Evolutionary conservation across 2,797 vertebrate genomes (phyloP), one percentile per base, ranked within the genome.

Genomic region (Calcarius lapponicus): DNA sequence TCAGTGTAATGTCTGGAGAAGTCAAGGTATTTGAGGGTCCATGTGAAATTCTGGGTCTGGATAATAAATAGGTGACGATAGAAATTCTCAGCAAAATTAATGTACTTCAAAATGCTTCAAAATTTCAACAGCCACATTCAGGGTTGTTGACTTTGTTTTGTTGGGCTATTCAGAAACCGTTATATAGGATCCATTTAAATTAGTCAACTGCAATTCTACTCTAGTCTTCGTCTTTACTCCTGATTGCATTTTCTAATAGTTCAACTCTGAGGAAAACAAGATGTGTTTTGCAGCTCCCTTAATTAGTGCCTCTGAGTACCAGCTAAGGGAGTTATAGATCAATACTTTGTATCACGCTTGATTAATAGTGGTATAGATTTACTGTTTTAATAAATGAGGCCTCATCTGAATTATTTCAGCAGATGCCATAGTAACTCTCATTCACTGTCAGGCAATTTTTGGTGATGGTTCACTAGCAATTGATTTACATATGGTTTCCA

Each of bases 361-460:
- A 90, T 81, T 93, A 92, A 92, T 86, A 75, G 54, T 56, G 34
- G 15, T 88, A 86, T 87, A 91, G 80, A 94, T 80, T 94, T 93
- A 75, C 69, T 81, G 56, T 94, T 96, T 93, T 93, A 94, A 92
- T 96, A 91, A 91, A 88, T 72, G 47, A 83, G 32, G 16, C 32
- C 85, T 86, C 76, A 72, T 90, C 69, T 83, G 66, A 91, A 88
- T 89, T 86, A 75, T 92, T 94, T 86, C 58, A 86, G 54, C 43
- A 83, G 74, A 70, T 78, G 79, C 36, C 24, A 48, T 32, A 51
- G 58, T 69, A 72, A 51, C 47, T 91, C 45, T 73, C 4, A 34
- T 89, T 69, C 58, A 66, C 36, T 89, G 73, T 79, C 79, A 78
- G 54, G 67, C 28, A 75, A 36, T 78, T 86, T 83, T 69, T 91